Base-by-base conservation (phyloP, 2,797 vertebrate genomes). In the Lacerta bilineata region DNA sequence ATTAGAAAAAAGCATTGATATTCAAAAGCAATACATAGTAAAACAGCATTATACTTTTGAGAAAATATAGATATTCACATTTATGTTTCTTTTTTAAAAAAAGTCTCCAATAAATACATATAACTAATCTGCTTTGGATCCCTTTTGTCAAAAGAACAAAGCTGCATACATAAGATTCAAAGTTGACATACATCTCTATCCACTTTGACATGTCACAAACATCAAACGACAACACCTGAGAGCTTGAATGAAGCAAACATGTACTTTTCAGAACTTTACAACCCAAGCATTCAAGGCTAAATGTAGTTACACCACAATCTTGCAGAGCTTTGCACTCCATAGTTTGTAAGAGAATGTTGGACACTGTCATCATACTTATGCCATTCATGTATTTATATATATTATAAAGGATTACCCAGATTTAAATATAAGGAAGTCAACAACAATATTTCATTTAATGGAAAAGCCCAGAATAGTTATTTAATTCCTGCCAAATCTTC, bases 41-140 rank as follows among this genome's bases (percentile, higher is more conserved):
- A 75, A 41, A 5, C 23, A 61, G 84, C 1, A 88, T 6, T 90
- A 23, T 86, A 88, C 81, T 41, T 20, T 83, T 88, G 84, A n/a
- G 11, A 50, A 84, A 43, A 83, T 69, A 13, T 64, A 71, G 71
- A 59, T 71, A 72, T 61, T 72, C 5, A 50, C 9, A 50, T 61
- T 61, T 18, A 66, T 27, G 13, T 66, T 81, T 82, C 74, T 64
- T 9, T 64, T 9, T 18, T 1, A 46, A 66, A 87, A 46, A 82
- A 43, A 10, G 11, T 43, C 6, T 29, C 27, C 36, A 55, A 2
- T 39, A 29, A 87, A 80, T 20, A 27, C 15, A 71, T 20, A 23
- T 7, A 85, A 13, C 9, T 20, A 36, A 55, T 80, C 3, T 27
- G 39, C 10, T 27, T 71, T 59, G n/a, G 23, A 25, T 46, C 43